Conservation (phyloP, 1,140 invertebrate species). For the Drosophila athabasca region DNA sequence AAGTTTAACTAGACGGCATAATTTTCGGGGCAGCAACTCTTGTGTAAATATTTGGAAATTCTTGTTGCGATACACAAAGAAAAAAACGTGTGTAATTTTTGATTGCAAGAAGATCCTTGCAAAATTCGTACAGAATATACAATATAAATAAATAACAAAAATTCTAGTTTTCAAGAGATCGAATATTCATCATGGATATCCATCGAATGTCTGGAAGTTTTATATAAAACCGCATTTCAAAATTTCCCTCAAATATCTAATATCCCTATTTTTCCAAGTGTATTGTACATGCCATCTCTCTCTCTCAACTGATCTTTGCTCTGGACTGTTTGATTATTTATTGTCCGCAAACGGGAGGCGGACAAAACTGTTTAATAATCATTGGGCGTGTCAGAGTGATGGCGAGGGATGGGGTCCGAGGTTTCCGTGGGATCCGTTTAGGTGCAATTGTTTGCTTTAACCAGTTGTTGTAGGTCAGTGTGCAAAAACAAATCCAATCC, state of each 20-base stretch:
- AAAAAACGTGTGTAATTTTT: too few relatives aligned
- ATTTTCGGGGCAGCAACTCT: constrained; percentile 52
- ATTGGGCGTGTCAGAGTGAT: constrained; percentile 5
- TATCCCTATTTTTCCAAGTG: too few relatives aligned
- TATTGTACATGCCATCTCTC: background rate
- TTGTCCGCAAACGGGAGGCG: constrained; percentile 41
- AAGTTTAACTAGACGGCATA: constrained; percentile 69
- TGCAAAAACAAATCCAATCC: constrained; percentile 76
- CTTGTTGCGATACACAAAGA: background rate
- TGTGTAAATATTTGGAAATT: constrained; percentile 76
- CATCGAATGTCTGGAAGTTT: too few relatives aligned
- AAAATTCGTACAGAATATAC: too few relatives aligned
- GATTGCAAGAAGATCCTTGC: too few relatives aligned
- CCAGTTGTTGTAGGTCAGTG: constrained; percentile 81
- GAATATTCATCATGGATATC: too few relatives aligned
- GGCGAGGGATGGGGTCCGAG: too few relatives aligned
- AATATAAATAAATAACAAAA: too few relatives aligned
- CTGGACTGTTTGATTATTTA: constrained; percentile 71
- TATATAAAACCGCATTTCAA: too few relatives aligned
- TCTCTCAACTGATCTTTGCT: background rate
- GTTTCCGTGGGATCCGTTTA: background rate
- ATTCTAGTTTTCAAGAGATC: too few relatives aligned
- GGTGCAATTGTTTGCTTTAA: constrained; percentile 75
- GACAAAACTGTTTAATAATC: constrained; percentile 60
- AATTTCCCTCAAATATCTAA: too few relatives aligned